Percentiles rank a stretch among this genome's conserved stretches.
Conservation (phyloP, 37 sponge, comb jelly and placozoan species). For the Aphrocallistes beatrix region DNA sequence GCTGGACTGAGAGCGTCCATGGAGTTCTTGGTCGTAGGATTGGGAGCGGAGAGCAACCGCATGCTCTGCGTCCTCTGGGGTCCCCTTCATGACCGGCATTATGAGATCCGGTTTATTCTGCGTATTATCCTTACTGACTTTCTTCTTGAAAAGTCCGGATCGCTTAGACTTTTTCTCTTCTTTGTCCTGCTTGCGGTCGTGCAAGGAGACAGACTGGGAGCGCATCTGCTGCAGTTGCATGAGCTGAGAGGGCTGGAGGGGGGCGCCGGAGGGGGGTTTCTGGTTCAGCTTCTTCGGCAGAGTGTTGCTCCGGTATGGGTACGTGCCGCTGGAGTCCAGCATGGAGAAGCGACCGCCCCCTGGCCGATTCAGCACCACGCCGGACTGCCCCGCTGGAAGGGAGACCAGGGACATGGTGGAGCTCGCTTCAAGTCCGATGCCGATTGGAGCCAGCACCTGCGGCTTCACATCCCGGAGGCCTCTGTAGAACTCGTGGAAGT, state of each 20-base stretch:
- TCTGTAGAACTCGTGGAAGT: conserved; percentile 15
- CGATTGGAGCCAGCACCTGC: background rate
- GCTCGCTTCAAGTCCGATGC: background rate
- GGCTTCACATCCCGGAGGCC: background rate
- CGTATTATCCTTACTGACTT: background rate
- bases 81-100: background rate
- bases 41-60: background rate
- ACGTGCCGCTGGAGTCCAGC: background rate
- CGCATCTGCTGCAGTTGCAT: background rate
- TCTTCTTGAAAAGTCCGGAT: background rate
- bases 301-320: background rate
- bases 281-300: background rate
- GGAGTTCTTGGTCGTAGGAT: background rate
- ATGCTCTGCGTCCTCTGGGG: background rate
- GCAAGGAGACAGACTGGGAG: background rate
- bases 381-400: background rate
- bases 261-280: background rate
- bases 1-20: background rate
- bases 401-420: background rate
- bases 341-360: background rate
- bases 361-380: background rate
- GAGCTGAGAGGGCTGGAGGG: background rate
- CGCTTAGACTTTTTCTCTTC: background rate
- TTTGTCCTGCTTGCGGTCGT: background rate
- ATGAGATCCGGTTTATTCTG: background rate